These are phyloP conservation scores for Morbakka virulenta DNA, from an alignment of 30 jellyfish, hydroid and myxozoan species.

Conservation along the genomic window DNA sequence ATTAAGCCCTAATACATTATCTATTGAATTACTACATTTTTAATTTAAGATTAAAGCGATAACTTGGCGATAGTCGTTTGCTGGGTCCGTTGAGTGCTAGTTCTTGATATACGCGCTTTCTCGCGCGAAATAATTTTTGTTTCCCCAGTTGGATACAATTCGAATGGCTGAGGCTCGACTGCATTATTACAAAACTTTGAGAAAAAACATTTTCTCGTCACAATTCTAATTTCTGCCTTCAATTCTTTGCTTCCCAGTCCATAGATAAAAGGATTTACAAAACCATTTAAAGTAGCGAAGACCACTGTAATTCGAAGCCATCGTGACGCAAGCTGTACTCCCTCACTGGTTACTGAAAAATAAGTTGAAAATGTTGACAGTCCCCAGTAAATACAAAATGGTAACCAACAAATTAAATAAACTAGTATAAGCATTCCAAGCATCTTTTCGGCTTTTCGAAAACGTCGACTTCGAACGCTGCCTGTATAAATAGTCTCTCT, in stretches of 20 bases:
- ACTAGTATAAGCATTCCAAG: slow-evolving; percentile 67
- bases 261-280: slow-evolving; percentile 75
- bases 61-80: too few species aligned
- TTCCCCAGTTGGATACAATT: too few species aligned
- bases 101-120: too few species aligned
- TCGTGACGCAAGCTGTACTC: slow-evolving; percentile 33
- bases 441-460: slow-evolving; percentile 80
- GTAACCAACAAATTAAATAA: slow-evolving; percentile 75
- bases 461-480: slow-evolving; percentile 35
- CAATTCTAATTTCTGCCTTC: slow-evolving; percentile 38
- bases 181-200: too few species aligned
- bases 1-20: too few species aligned
- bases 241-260: slow-evolving; percentile 63
- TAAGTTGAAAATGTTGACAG: slow-evolving; percentile 38
- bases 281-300: slow-evolving; percentile 67
- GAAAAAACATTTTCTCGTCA: too few species aligned
- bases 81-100: too few species aligned
- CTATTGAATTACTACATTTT: too few species aligned
- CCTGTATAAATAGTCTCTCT: slow-evolving; percentile 7
- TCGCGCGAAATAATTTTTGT: too few species aligned
- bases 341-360: slow-evolving; percentile 47
- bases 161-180: too few species aligned
- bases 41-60: too few species aligned
- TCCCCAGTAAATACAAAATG: slow-evolving; percentile 74
- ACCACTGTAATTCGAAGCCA: slow-evolving; percentile 80